Evolutionary conservation across 2,797 vertebrate genomes (phyloP), one percentile per base, ranked within the genome.

Genomic region (Clamator glandarius): DNA sequence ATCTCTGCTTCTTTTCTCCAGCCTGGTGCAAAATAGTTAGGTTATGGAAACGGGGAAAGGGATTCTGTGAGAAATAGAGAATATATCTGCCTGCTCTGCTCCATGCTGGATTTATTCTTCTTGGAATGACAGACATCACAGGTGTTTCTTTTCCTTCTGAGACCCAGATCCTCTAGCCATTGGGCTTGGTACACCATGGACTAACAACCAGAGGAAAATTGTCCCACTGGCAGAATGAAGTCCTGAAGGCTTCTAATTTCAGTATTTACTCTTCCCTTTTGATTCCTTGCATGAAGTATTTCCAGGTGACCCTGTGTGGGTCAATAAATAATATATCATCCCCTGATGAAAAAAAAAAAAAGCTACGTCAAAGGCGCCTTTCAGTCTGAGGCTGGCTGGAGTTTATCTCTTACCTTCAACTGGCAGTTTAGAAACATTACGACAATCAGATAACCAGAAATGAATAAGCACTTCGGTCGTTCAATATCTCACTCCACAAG

Each of bases 321-420:
- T 97, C 82, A 97, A 97, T 97, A 97, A 96, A 93, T 90, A 92
- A 95, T 92, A 93, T 87, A 91, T 97, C 93, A 96, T 92, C 79
- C 81, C 68, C 91, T 63, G 90, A 69, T 86, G 89, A 69, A 92
- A 91, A 80, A 92, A 90, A 90, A n/a, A n/a, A 13, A n/a, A 44
- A 90, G 94, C 88, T 64, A 72, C n/a, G 89, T 85, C 87, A 91
- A 77, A 62, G 98, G 98, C 97, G 97, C 97, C 98, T 94, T 95
- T 92, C 90, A 95, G 98, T 98, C 98, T 98, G 97, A 94, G 93
- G 92, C 94, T 87, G 88, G 95, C 92, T 92, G 54, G 28, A 64
- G 96, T 97, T 98, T 98, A 98, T 98, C 97, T 97, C 96, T 95
- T 95, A 75, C 94, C 46, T 81, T 96, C 90, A 96, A 87, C 97